phyloP scores from a whole-genome alignment of 2,113 vertebrate species.

The Hypocryptadius cinnamomeus region DNA sequence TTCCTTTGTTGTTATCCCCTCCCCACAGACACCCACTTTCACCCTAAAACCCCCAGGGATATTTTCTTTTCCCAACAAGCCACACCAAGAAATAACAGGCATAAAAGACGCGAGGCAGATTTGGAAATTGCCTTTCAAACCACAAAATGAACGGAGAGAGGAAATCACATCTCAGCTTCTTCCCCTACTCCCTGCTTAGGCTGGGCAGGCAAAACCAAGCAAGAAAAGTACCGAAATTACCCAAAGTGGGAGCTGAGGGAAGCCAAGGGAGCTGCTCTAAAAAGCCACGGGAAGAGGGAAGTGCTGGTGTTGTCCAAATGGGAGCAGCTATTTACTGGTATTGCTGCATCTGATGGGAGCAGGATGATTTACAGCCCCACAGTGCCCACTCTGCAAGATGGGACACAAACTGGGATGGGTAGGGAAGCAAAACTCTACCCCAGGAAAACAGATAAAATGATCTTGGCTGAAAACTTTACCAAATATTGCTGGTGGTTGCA shows the following conservation, averaged over 20 bases:
- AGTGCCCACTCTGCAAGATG: background rate
- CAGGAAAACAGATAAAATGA: background rate
- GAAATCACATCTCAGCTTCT: background rate
- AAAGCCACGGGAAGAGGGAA: background rate
- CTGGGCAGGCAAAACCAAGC: background rate
- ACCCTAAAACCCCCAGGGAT: background rate
- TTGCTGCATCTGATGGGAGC: background rate
- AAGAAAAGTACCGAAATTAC: background rate
- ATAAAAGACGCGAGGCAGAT: background rate
- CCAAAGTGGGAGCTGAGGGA: background rate
- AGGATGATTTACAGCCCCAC: background rate
- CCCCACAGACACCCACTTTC: background rate
- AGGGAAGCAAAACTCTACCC: background rate
- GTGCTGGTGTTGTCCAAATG: background rate
- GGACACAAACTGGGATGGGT: background rate
- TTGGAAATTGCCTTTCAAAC: background rate
- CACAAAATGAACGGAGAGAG: conserved; percentile 12
- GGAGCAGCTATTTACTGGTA: background rate
- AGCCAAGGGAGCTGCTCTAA: background rate
- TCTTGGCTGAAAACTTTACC: background rate
- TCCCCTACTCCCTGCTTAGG: background rate
- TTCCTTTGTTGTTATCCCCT: background rate
- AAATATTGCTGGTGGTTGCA: background rate
- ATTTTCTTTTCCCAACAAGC: background rate
- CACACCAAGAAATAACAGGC: background rate